Percentiles rank a stretch among this genome's conserved stretches.
These are phyloP conservation scores for Chrosomus eos DNA, from an alignment of 2,797 vertebrate species.

Conservation along the genomic window DNA sequence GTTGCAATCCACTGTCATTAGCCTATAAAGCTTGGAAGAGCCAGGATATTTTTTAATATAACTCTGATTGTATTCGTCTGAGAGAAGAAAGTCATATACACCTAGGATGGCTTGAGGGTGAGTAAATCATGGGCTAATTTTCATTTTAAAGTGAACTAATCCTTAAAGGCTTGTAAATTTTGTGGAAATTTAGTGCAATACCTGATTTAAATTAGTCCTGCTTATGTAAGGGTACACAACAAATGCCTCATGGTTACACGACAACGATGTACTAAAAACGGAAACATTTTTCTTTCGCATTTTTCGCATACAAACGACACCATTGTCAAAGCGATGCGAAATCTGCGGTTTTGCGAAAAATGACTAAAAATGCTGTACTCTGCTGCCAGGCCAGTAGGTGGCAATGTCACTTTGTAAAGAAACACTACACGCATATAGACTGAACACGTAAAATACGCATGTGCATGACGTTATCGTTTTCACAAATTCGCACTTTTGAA, in stretches of 20 bases:
- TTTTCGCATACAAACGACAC: background rate
- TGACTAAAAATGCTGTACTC: background rate
- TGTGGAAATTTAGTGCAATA: background rate
- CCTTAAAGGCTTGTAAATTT: background rate
- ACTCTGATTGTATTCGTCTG: no score
- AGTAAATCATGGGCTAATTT: no score
- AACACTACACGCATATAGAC: background rate
- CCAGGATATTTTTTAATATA: no score
- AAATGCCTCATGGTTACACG: background rate
- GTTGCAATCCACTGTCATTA: no score
- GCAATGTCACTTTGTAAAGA: background rate
- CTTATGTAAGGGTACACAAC: background rate
- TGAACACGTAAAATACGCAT: background rate
- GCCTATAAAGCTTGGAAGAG: no score
- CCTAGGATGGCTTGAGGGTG: no score
- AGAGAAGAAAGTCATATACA: no score
- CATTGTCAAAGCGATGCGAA: background rate
- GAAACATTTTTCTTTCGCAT: background rate
- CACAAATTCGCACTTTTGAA: background rate
- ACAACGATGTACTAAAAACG: background rate
- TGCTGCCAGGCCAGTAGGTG: background rate
- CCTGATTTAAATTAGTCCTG: constrained; percentile 6
- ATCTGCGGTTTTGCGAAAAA: background rate
- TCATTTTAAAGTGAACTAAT: background rate
- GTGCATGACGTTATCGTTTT: background rate